phyloP scores from a whole-genome alignment of 2,888 invertebrate genomes.

The Sipunculus nudus region DNA sequence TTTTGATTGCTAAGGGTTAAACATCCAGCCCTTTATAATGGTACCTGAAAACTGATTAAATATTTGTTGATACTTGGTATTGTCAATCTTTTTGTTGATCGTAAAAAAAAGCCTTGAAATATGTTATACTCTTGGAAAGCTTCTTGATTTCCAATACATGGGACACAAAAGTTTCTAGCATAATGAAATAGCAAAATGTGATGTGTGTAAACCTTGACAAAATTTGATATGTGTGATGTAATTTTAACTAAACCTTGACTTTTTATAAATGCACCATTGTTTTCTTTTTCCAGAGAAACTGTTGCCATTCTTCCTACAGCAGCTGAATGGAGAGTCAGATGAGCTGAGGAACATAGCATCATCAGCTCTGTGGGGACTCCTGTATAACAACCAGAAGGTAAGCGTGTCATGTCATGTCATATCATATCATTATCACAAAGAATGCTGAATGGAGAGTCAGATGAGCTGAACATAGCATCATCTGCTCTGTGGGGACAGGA shows the following conservation, averaged over 20 bases:
- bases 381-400: conserved; percentile 63
- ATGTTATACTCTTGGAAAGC: too few species aligned
- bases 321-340: conserved; percentile 43
- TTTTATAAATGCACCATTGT: background rate
- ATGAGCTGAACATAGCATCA: too few species aligned
- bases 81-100: too few species aligned
- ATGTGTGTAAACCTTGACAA: background rate
- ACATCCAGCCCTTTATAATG: too few species aligned
- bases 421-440: background rate
- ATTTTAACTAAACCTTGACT: background rate
- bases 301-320: conserved; percentile 50
- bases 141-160: too few species aligned
- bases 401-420: background rate
- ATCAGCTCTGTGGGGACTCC: conserved; percentile 56
- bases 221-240: background rate
- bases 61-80: too few species aligned
- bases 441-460: background rate
- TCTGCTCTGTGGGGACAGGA: too few species aligned
- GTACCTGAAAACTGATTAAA: too few species aligned
- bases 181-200: background rate
- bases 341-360: conserved; percentile 47
- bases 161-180: too few species aligned
- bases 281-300: conserved; percentile 48
- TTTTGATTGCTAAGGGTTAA: too few species aligned
- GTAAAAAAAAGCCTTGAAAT: too few species aligned